phyloP scores from a whole-genome alignment of 1,140 invertebrate species.

The Apolygus lucorum region DNA sequence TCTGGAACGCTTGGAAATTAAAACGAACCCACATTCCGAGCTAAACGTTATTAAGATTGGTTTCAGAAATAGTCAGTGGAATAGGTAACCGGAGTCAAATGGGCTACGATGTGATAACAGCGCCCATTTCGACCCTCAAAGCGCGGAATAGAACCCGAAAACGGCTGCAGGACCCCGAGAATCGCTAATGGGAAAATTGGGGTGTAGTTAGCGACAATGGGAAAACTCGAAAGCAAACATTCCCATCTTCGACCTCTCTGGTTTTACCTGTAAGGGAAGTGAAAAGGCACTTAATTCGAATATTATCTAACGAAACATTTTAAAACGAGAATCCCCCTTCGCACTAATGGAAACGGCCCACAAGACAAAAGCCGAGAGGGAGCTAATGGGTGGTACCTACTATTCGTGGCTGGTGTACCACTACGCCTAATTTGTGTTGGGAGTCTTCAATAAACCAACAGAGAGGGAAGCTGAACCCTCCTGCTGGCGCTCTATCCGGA shows the following conservation, averaged over 20 bases:
- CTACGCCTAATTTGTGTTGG: not conserved
- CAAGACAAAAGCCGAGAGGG: not conserved
- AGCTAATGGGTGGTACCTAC: not conserved
- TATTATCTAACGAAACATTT: constrained; percentile 7
- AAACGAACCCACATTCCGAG: too few relatives aligned
- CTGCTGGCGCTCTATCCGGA: too few relatives aligned
- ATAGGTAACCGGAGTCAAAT: too few relatives aligned
- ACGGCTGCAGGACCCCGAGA: too few relatives aligned
- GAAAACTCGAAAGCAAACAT: not conserved
- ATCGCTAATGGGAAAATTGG: constrained; percentile 9
- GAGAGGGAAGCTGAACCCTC: not conserved
- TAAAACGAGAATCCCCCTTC: not conserved
- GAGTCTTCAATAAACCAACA: not conserved
- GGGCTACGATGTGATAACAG: not conserved
- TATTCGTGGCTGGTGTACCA: too few relatives aligned
- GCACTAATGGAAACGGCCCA: not conserved
- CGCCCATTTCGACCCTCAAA: not conserved
- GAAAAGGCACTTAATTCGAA: not conserved
- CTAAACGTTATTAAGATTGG: too few relatives aligned
- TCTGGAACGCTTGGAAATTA: too few relatives aligned
- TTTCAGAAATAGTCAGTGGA: too few relatives aligned
- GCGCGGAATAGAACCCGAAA: not conserved
- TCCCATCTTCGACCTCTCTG: not conserved
- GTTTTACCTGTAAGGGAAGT: not conserved
- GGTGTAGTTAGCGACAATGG: constrained; percentile 8